Evolutionary conservation across 2,888 invertebrate genomes (phyloP), one percentile per base, ranked within the genome.

Genomic region (Brachypalpus laphriformis): DNA sequence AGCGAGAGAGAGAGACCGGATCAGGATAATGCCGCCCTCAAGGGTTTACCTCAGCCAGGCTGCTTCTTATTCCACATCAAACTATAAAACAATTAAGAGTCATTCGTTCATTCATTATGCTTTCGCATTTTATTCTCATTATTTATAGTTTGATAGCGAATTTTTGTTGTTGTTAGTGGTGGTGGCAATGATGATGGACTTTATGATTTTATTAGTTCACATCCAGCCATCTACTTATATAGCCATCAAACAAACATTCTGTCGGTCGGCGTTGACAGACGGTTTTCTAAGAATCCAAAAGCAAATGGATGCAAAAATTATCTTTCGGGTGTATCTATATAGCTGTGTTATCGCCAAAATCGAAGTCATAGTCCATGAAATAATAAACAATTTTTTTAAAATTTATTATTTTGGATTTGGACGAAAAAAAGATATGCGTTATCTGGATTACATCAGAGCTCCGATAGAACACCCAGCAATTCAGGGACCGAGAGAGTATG

Each of bases 61-160:
- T 37, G 63, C 22, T 54, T 42, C 45, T 56, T 31, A 34, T 54
- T 54, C 31, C 22, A 20, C 6, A 47, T 2, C 20, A 11, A 3
- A 25, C 59, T 34, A 54, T 82, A 82, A 82, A 82, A 78, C 82
- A 82, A 82, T 82, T 82, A 82, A 82, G 72, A 54, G 54, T 68
- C 78, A 82, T 82, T 82, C 65, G 59, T 77, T 63, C 40, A 28
- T 70, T 77, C 70, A 61, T 65, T 54, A 54, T 72, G 59, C 59
- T 76, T 65, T 76, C 40, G 54, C 47, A 56, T 37, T 75, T 75
- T 66, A 76, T 61, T 56, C 25, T 45, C 28, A 47, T 28, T 75
- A 18, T 31, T 66, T 75, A 66, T 56, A 34, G 68, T 45, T 6
- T 54, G 22, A 54, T 47, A 11, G 63, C 34, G 61, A 57, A 45